Evolutionary conservation across 2,797 vertebrate genomes (phyloP).

Genomic region (Mormyrus proboscirostris): DNA sequence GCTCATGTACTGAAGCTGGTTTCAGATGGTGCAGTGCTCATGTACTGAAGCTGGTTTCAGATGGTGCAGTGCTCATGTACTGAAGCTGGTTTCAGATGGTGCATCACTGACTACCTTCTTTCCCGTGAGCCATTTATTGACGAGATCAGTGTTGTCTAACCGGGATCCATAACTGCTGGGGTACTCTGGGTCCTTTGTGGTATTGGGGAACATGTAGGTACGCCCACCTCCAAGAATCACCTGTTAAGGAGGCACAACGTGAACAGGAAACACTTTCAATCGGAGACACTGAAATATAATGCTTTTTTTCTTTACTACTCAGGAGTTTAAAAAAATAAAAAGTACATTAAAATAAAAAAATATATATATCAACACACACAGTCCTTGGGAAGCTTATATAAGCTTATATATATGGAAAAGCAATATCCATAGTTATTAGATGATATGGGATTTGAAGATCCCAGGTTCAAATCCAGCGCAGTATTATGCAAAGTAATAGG

Average conservation of each 20-base stretch:
- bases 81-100: not conserved
- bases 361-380: not conserved
- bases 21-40: no score
- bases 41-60: no score
- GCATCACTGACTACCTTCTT: constrained; percentile 45
- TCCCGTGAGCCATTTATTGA: constrained; percentile 49
- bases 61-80: not conserved
- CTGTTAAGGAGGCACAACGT: constrained; percentile 35
- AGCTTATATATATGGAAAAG: not conserved
- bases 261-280: not conserved
- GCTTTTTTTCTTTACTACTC: not conserved
- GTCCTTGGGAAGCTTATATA: not conserved
- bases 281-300: not conserved
- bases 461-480: not conserved
- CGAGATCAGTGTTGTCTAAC: constrained; percentile 56
- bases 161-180: constrained; percentile 12
- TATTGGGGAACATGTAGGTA: constrained; percentile 59
- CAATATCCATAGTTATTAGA: not conserved
- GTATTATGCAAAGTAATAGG: not conserved
- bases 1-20: no score
- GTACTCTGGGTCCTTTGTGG: constrained; percentile 58
- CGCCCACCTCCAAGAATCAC: constrained; percentile 73
- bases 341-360: not conserved
- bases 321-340: not conserved
- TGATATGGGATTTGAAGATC: not conserved